phyloP scores from a whole-genome alignment of 1,140 invertebrate genomes.

The Drosophila ohnishii region DNA sequence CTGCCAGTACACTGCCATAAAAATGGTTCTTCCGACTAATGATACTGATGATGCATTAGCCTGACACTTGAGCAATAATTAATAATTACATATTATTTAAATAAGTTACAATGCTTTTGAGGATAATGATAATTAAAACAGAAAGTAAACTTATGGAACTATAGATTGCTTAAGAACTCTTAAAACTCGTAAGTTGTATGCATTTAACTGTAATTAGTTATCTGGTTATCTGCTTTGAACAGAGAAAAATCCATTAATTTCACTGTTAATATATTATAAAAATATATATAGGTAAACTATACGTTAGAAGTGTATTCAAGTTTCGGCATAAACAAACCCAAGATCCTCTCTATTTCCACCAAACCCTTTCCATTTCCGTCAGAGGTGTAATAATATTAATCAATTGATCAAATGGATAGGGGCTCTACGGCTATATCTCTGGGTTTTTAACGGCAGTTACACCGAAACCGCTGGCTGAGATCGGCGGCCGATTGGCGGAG shows the following conservation, averaged over 20 bases:
- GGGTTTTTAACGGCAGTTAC: slow-evolving; percentile 21
- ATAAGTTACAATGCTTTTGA: no score
- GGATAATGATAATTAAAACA: no score
- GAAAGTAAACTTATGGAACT: no score
- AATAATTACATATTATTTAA: not conserved
- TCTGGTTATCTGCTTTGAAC: no score
- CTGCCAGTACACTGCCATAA: slow-evolving; percentile 26
- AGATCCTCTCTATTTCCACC: not conserved
- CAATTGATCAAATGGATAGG: slow-evolving; percentile 25
- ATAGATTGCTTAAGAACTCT: no score
- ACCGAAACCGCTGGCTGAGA: slow-evolving; percentile 5
- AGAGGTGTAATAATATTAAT: slow-evolving; percentile 40
- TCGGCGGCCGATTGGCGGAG: slow-evolving; percentile 41
- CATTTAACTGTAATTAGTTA: no score
- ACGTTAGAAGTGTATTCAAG: not conserved
- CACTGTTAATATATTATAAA: no score
- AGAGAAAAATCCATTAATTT: no score
- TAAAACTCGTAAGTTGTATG: no score
- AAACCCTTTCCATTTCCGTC: not conserved
- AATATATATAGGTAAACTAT: no score
- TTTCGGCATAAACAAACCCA: slow-evolving; percentile 1
- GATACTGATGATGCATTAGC: not conserved
- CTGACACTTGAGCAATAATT: not conserved
- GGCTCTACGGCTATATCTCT: not conserved
- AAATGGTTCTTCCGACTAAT: not conserved